Evolutionary conservation across 2,888 invertebrate genomes (phyloP).

Genomic region (Periphyllus acericola): DNA sequence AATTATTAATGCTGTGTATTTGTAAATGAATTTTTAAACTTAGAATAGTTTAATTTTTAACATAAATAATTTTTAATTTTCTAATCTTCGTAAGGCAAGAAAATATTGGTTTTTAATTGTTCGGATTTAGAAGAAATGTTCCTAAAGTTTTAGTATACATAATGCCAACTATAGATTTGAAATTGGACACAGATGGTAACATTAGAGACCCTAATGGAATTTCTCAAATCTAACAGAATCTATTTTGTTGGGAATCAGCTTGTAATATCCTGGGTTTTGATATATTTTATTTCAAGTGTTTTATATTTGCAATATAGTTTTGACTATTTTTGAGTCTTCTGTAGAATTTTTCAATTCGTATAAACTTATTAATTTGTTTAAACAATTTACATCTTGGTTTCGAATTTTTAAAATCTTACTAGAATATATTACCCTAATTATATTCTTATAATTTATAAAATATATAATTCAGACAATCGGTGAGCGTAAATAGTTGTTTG

Average conservation of each 20-base stretch:
- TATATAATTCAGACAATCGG: too few species aligned
- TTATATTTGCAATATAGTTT: not conserved
- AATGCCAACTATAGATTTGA: not conserved
- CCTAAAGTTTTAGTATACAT: not conserved
- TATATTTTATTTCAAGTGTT: too few species aligned
- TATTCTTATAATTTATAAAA: too few species aligned
- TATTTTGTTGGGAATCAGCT: not conserved
- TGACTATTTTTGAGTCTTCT: not conserved
- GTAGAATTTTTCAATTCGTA: not conserved
- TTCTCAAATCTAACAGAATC: not conserved
- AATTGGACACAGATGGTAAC: not conserved
- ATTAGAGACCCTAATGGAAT: not conserved
- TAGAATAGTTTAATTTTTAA: too few species aligned
- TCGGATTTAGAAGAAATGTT: not conserved
- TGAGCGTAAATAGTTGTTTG: too few species aligned
- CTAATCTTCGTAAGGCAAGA: not conserved
- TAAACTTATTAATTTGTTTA: too few species aligned
- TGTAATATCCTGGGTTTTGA: not conserved
- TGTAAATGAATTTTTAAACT: too few species aligned
- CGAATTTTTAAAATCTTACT: too few species aligned
- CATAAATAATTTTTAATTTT: not conserved
- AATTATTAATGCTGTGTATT: too few species aligned
- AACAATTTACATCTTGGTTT: too few species aligned
- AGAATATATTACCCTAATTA: too few species aligned
- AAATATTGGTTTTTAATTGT: not conserved